A percentile compares a stretch with the other conserved stretches of the same genome.
Conservation (phyloP, 2,797 vertebrate genomes). For the Cuculus canorus region DNA sequence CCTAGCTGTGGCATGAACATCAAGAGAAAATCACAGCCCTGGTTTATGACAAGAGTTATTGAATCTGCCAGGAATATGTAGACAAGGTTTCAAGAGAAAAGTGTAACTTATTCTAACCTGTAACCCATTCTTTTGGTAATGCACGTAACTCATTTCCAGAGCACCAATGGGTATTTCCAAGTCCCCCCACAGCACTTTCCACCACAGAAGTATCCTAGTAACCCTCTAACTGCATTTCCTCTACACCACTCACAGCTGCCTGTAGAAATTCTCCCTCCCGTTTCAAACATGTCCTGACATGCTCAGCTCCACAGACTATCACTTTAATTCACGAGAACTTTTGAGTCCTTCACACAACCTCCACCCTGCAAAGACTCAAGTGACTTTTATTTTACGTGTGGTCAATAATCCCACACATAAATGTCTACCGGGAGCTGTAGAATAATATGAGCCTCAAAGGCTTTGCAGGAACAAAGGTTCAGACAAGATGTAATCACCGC, state of each 20-base stretch:
- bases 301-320: neutral
- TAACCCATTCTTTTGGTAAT: neutral
- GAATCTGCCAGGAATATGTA: neutral
- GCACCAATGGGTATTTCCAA: neutral
- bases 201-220: neutral
- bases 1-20: neutral
- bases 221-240: neutral
- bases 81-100: neutral
- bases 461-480: neutral
- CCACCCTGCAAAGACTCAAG: neutral
- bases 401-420: neutral
- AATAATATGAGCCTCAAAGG: neutral
- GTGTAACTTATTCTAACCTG: neutral
- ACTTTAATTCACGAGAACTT: neutral
- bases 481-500: accelerated
- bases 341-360: neutral
- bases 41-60: neutral
- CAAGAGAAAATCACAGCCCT: neutral
- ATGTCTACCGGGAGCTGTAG: neutral
- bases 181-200: neutral
- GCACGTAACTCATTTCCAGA: neutral
- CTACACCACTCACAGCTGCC: neutral
- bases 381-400: neutral
- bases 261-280: neutral
- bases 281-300: neutral